Percentiles rank a stretch among this genome's conserved stretches.
phyloP scores from a whole-genome alignment of 2,797 vertebrate genomes.

The Eupleurogrammus muticus region DNA sequence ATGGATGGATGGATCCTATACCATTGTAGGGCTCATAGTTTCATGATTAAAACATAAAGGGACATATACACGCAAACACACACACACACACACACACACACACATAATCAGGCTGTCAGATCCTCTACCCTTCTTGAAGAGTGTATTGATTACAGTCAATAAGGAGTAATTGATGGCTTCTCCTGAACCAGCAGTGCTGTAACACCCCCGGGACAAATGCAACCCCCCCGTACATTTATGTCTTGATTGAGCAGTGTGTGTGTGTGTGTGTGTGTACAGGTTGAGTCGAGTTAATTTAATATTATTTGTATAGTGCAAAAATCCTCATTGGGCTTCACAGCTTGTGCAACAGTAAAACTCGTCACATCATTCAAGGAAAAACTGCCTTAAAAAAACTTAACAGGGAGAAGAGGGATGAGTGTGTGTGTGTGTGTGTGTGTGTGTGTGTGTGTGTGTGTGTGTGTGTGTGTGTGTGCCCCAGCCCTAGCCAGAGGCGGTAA shows the following conservation, averaged over 20 bases:
- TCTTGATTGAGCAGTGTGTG: neutral
- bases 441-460: neutral
- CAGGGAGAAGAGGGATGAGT: too few relatives aligned
- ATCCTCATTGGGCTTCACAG: too few relatives aligned
- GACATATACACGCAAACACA: constrained; percentile 13
- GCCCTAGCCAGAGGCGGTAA: constrained; percentile 54
- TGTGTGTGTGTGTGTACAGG: neutral
- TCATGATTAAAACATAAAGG: constrained; percentile 46
- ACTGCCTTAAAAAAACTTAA: too few relatives aligned
- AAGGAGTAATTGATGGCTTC: constrained; percentile 45
- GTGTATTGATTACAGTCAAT: constrained; percentile 62
- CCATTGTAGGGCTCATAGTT: constrained; percentile 8
- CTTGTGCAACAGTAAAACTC: too few relatives aligned
- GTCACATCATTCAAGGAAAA: too few relatives aligned
- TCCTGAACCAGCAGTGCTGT: constrained; percentile 33
- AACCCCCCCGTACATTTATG: constrained; percentile 5
- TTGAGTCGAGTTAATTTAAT: too few relatives aligned
- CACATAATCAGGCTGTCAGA: constrained; percentile 7
- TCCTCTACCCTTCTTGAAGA: constrained; percentile 40
- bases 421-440: too few relatives aligned
- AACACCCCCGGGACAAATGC: constrained; percentile 28
- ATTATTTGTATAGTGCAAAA: too few relatives aligned
- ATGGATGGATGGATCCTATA: too few relatives aligned
- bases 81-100: constrained; percentile 13
- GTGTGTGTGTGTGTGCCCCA: constrained; percentile 31